Base-by-base conservation (phyloP, 2,113 vertebrate genomes). In the Neolamprologus tretocephalus region DNA sequence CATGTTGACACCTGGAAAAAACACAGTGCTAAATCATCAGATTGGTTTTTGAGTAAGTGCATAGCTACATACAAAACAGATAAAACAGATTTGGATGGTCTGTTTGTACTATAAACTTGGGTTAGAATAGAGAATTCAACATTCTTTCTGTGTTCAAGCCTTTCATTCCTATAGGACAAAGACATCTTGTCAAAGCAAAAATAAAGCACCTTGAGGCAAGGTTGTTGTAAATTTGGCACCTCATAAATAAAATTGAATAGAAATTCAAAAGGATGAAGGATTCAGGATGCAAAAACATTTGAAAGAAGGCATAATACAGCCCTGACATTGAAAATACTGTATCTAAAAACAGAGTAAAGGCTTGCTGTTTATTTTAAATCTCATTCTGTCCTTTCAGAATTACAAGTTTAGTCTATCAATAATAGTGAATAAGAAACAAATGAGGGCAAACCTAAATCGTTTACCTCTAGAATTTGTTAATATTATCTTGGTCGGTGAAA, bases 1-100 rank as follows among this genome's bases (percentile, higher is more conserved):
- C 0, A 97, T 93, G 71, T 79, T 96, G 89, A 93, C 68, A 19
- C 97, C 99, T 99, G 89, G 42, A 90, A 45, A 45, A 84, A 89
- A 45, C 80, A 19, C 87, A 40, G 33, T 4, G 26, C 13, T 33
- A 6, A 54, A 63, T 51, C 23, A 61, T 17, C 16, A 57, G 26
- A 84, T 28, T 73, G 23, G 3, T 3, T 73, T 73, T 28, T 47
- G 21, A 45, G 40, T 73, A 45, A 45, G 68, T 45, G 21, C 37
- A 7, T 26, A 26, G 13, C n/a, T 45, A 73, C 37, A 71, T 9
- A 45, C 13, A 42, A 21, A 68, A 35, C 33, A 8, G 8, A 33
- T 33, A 33, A 33, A 66, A 73, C 13, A 23, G 3, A 57, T 57
- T 26, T 23, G 37, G n/a, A 81, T 37, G 14, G 3, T 37, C 21